Conservation (phyloP, 2,797 vertebrate species). For the Acanthopagrus latus region DNA sequence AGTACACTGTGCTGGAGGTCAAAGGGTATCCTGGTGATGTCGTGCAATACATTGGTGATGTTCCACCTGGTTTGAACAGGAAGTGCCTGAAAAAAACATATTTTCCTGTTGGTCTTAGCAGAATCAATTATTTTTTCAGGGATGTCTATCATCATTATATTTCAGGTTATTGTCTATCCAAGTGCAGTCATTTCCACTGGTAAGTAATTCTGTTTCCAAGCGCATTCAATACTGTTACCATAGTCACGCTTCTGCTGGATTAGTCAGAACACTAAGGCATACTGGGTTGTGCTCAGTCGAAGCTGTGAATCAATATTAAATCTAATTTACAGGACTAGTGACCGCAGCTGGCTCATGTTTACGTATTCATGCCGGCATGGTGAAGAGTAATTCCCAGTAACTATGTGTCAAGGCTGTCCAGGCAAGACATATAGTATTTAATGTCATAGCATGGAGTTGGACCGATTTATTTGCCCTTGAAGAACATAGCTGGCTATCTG, state of each 20-base stretch:
- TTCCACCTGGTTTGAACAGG: slow-evolving; percentile 98
- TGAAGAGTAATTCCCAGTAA: slow-evolving; percentile 59
- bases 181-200: slow-evolving; percentile 51
- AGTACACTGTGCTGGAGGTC: slow-evolving; percentile 99
- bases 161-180: slow-evolving; percentile 32
- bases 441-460: slow-evolving; percentile 30
- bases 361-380: slow-evolving; percentile 67
- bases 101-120: slow-evolving; percentile 17
- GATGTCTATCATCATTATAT: slow-evolving; percentile 1
- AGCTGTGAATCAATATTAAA: slow-evolving; percentile 79
- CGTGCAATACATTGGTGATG: slow-evolving; percentile 98
- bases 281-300: slow-evolving; percentile 51
- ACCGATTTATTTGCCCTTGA: slow-evolving; percentile 76
- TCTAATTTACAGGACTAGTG: slow-evolving; percentile 79
- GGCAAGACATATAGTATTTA: slow-evolving; percentile 46
- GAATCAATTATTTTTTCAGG: background rate
- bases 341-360: slow-evolving; percentile 75
- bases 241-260: slow-evolving; percentile 61
- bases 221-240: slow-evolving; percentile 68
- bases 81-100: slow-evolving; percentile 91
- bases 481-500: slow-evolving; percentile 72
- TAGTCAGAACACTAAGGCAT: slow-evolving; percentile 43
- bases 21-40: slow-evolving; percentile 96
- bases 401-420: slow-evolving; percentile 70
- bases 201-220: slow-evolving; percentile 63